These are phyloP conservation scores for Thalassoma bifasciatum DNA, from an alignment of 2,113 vertebrate genomes.

Conservation along the genomic window DNA sequence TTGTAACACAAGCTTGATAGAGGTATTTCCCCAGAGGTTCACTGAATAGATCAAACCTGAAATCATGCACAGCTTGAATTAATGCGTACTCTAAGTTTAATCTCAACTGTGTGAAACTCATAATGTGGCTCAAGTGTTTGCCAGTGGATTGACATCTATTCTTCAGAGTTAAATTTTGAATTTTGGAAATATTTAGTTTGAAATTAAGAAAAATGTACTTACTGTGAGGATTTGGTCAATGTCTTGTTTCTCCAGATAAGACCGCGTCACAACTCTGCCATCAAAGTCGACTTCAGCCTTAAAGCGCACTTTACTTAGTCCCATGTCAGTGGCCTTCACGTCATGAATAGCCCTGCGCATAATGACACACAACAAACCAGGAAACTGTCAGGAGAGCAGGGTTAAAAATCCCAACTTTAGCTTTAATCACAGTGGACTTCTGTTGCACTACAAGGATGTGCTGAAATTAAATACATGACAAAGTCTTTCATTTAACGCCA, in stretches of 20 bases:
- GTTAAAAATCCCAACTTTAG: background rate
- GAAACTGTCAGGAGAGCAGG: background rate
- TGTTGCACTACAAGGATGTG: background rate
- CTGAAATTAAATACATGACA: background rate
- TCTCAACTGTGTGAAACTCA: too few species aligned
- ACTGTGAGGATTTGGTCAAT: constrained; percentile 95
- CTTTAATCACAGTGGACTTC: background rate
- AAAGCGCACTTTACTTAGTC: constrained; percentile 97
- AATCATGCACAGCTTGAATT: background rate
- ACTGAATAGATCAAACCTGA: too few species aligned
- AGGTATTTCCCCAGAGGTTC: too few species aligned
- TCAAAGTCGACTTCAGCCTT: constrained; percentile 99
- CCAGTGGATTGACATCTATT: too few species aligned
- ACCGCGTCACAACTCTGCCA: constrained; percentile 95
- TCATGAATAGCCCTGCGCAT: constrained; percentile 94
- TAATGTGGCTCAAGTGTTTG: too few species aligned
- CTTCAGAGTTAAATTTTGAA: too few species aligned
- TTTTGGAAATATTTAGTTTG: background rate
- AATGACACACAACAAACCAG: background rate
- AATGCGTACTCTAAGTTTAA: background rate
- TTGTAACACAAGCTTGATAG: too few species aligned
- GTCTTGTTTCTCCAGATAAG: constrained; percentile 98
- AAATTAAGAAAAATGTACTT: constrained; percentile 51
- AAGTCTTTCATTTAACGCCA: too few species aligned
- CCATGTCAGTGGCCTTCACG: constrained; percentile 98